Evolutionary conservation across 1,140 invertebrate genomes (phyloP), one percentile per base, ranked within the genome.

Genomic region (Tachypleus tridentatus): DNA sequence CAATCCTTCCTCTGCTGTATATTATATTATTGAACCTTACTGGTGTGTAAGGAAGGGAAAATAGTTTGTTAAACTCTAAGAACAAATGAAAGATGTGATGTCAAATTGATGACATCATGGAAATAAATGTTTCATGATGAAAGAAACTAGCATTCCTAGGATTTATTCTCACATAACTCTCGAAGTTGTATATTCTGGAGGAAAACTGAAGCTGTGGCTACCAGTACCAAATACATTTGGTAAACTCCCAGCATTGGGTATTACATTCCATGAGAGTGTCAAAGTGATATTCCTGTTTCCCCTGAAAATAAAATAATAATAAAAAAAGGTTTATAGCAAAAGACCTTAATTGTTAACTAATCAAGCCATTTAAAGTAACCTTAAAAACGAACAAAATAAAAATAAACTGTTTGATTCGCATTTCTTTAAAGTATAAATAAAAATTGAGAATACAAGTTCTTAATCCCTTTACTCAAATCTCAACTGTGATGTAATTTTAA

Each of bases 231-330:
- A 83, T 52, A 96, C 83, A 72, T 87, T 91, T 49, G 93, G 93
- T 64, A 98, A 79, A 63, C 91, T 80, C 56, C 97, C 97, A 71
- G 96, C 94, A 82, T 99, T 99, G 56, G 97, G 97, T 70, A 99
- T 95, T 53, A 99, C 91, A 77, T 99, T 99, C 92, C 94, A 99
- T 0, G 91, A 92, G 10, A 98, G 77, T n/a, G 85, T 88, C 60
- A 99, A 78, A 4, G 93, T 94, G 3, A 98, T 86, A 79, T 98
- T 98, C 72, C 88, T 85, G 76, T 97, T 94, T 59, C 86, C 90
- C 73, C 90, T 94, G 80, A 58, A 84, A 86, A 76, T 73, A 71
- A 80, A 8, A 54, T 54, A 8, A 8, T 72, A 66, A n/a, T n/a
- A n/a, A n/a, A 64, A 70, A 67, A 64, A 62, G 29, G 60, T 51